phyloP scores from a whole-genome alignment of 2,797 vertebrate genomes.

The Tangara arthus region DNA sequence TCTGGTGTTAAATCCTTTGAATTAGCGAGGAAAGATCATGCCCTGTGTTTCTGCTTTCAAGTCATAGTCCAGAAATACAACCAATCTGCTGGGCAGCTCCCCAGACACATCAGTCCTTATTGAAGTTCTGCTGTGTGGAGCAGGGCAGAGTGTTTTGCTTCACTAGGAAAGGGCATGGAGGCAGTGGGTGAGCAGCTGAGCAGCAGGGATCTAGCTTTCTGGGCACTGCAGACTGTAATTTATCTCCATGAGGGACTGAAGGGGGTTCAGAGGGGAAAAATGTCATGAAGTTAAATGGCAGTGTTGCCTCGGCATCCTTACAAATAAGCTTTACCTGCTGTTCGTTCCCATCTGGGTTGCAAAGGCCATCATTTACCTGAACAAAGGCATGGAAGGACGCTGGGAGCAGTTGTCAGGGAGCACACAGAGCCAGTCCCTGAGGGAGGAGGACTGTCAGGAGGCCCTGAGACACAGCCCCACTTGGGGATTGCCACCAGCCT shows the following conservation, averaged over 20 bases:
- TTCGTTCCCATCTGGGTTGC: slow-evolving; percentile 27
- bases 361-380: slow-evolving; percentile 45
- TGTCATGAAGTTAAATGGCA: slow-evolving; percentile 42
- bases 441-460: background rate
- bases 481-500: background rate
- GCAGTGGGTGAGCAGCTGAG: background rate
- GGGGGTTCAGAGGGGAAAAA: slow-evolving; percentile 26
- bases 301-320: slow-evolving; percentile 50
- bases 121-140: background rate
- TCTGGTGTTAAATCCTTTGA: background rate
- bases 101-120: background rate
- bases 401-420: background rate
- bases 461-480: background rate
- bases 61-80: background rate
- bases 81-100: background rate
- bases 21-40: fast-evolving
- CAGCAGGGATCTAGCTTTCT: background rate
- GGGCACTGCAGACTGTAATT: slow-evolving; percentile 45
- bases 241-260: slow-evolving; percentile 39
- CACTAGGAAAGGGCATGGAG: slow-evolving; percentile 15
- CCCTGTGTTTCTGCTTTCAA: background rate
- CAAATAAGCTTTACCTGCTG: slow-evolving; percentile 62
- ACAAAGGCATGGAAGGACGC: slow-evolving; percentile 34
- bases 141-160: background rate
- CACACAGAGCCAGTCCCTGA: background rate